phyloP scores from a whole-genome alignment of 2,797 vertebrate genomes.

The Arctocebus calabarensis region DNA sequence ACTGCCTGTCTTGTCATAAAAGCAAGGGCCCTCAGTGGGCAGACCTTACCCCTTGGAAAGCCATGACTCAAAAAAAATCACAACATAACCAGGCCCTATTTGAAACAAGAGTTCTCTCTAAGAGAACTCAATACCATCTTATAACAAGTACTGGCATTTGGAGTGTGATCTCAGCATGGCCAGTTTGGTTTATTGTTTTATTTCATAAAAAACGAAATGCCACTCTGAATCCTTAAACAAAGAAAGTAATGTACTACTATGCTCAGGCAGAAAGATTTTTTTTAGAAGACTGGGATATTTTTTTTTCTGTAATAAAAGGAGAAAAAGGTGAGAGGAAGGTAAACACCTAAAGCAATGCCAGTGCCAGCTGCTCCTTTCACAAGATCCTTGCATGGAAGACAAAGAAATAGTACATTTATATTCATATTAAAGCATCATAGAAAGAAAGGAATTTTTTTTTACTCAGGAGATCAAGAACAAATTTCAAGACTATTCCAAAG shows the following conservation, averaged over 20 bases:
- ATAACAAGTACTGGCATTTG: neutral
- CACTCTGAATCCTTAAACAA: slow-evolving; percentile 29
- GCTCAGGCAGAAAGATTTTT: neutral
- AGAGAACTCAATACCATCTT: neutral
- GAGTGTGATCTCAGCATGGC: neutral
- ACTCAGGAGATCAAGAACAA: slow-evolving; percentile 34
- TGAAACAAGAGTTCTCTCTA: slow-evolving; percentile 20
- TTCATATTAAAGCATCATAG: neutral
- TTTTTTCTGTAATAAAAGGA: neutral
- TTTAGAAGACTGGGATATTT: neutral
- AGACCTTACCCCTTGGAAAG: slow-evolving; percentile 17
- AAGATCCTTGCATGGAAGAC: neutral
- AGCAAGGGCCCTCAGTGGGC: neutral
- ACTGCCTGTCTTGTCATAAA: neutral
- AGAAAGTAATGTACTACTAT: slow-evolving; percentile 8
- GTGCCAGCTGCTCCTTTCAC: slow-evolving; percentile 15
- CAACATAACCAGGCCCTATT: neutral
- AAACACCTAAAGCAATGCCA: neutral
- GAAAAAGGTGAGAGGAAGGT: neutral
- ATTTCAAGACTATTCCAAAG: slow-evolving; percentile 22
- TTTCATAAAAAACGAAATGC: slow-evolving; percentile 44
- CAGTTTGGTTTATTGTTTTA: slow-evolving; percentile 31
- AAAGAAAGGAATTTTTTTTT: slow-evolving; percentile 20
- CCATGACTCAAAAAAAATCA: neutral
- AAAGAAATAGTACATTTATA: neutral